These are phyloP conservation scores for Lasioglossum villosulum DNA, from an alignment of 2,888 invertebrate genomes.

Conservation along the genomic window DNA sequence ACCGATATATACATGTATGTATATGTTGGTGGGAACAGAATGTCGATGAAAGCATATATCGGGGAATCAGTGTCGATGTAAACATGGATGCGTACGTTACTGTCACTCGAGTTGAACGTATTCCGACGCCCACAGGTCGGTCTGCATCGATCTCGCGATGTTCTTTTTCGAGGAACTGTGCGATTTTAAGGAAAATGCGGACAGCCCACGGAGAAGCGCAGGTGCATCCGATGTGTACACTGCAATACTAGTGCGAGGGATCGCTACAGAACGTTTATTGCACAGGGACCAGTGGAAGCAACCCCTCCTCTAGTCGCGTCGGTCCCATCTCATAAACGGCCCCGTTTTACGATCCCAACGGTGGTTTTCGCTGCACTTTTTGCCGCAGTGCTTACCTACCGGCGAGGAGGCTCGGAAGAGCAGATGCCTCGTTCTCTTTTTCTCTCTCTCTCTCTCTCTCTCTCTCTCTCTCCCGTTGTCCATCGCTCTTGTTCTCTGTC, in stretches of 20 bases:
- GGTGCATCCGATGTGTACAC: conserved; percentile 43
- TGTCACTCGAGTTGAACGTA: no score
- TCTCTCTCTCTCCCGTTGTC: background rate
- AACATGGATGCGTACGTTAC: no score
- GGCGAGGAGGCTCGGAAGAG: background rate
- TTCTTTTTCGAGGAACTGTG: background rate
- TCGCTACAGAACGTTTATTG: conserved; percentile 68
- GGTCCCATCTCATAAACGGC: conserved; percentile 76
- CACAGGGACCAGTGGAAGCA: conserved; percentile 57
- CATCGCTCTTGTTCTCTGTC: background rate
- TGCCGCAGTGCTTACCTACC: conserved; percentile 49
- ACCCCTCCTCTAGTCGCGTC: conserved; percentile 65
- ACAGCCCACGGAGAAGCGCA: conserved; percentile 7
- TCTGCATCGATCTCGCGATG: background rate
- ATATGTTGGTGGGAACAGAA: no score
- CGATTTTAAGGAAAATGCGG: background rate
- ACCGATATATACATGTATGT: background rate
- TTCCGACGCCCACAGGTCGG: background rate
- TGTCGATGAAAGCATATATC: no score
- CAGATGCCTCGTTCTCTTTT: background rate
- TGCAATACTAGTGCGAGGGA: background rate
- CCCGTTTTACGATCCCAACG: conserved; percentile 76
- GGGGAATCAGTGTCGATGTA: no score
- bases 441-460: background rate
- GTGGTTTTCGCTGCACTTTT: conserved; percentile 69